A percentile compares a stretch with the other conserved stretches of the same genome.
Conservation (phyloP, 2,113 vertebrate species). For the Pipa parva region DNA sequence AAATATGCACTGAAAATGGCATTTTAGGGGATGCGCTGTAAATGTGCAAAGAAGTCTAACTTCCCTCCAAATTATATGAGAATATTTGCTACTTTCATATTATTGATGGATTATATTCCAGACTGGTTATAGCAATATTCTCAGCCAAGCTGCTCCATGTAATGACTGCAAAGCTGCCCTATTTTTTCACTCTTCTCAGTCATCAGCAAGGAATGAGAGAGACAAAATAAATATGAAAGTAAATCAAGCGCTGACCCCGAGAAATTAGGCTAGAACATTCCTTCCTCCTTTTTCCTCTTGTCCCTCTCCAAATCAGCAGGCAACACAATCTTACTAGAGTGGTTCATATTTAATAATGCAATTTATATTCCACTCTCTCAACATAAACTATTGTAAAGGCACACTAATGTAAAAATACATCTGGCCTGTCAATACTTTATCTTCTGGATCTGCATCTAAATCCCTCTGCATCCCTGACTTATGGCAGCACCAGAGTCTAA, state of each 20-base stretch:
- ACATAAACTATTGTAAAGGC: conserved; percentile 81
- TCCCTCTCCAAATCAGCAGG: conserved; percentile 41
- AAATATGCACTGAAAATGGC: no score
- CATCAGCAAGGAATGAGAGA: conserved; percentile 20
- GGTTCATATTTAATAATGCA: conserved; percentile 77
- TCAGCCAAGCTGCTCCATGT: no score
- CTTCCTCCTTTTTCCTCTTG: neutral
- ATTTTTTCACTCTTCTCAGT: conserved; percentile 7
- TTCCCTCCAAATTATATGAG: no score
- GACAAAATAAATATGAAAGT: conserved; percentile 16
- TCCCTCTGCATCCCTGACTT: conserved; percentile 73
- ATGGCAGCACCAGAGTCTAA: conserved; percentile 72
- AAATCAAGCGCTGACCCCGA: conserved; percentile 42
- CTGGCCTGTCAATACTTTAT: conserved; percentile 81
- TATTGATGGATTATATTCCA: no score
- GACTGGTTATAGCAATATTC: no score
- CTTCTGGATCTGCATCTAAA: conserved; percentile 73
- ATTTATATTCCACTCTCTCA: conserved; percentile 76
- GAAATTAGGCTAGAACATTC: conserved; percentile 44
- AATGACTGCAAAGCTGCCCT: neutral
- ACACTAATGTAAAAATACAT: conserved; percentile 80
- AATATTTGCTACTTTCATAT: no score
- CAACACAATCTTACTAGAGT: conserved; percentile 53
- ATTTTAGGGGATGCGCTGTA: no score
- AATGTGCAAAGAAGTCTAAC: no score